Base-by-base conservation (phyloP, 2,113 vertebrate species). In the Tragelaphus imberbis region DNA sequence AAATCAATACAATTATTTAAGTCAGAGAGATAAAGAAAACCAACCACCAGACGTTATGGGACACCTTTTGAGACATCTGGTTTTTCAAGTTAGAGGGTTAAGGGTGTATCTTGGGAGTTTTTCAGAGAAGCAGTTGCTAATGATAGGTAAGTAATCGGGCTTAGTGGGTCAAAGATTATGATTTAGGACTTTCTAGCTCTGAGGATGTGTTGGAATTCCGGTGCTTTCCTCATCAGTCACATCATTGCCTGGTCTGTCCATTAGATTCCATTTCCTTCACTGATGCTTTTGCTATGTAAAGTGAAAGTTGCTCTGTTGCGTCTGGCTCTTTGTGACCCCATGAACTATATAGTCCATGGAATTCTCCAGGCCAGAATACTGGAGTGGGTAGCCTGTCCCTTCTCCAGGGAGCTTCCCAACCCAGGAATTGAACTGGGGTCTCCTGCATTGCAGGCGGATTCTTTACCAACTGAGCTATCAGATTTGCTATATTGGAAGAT, bases 111-210 rank as follows among this genome's bases (percentile, higher is more conserved):
- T 56, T 86, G 51, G 55, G 47, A 88, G 33, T 36, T 49, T 92
- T 96, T 94, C 49, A 88, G 59, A 96, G 68, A 93, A 92, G 40
- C 55, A 91, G 1, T 95, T 95, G 82, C 94, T 96, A 93, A 33
- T 96, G 55, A 92, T 90, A 55, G 79, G 81, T 85, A 61, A 49
- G 7, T 92, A 59, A 95, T 84, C 80, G 28, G n/a, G n/a, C 71
- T 80, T 79, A 75, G 25, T 25, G n/a, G 16, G 68, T 94, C 51
- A 90, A 71, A 89, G 58, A 30, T 27, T 89, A 0, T 92, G 82
- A 84, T 96, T 94, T 90, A 63, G 21, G 28, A 86, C 49, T 81
- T 95, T 4, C 25, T 79, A 77, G 88, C 25, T 84, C 65, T 77
- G 77, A 88, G 19, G 21, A 56, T 91, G 9, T 97, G 16, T 92